Base-by-base conservation (phyloP, 92 coral and sea anemone genomes). In the Anthopleura xanthogrammica region DNA sequence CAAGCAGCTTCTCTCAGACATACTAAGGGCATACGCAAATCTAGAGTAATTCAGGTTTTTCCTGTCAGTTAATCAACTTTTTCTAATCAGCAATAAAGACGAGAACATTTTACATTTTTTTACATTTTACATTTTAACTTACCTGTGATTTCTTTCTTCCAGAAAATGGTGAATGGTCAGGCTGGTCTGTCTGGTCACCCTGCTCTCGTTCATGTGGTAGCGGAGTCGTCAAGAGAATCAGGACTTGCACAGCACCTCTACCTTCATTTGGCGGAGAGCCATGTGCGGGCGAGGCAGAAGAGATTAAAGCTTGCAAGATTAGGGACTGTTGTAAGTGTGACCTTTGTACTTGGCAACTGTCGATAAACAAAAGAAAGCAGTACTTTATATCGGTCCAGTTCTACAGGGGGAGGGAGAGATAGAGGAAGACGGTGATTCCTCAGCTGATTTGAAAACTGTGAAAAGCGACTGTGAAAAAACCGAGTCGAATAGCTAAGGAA, bases 131-230 rank as follows among this genome's bases (percentile, higher is more conserved):
- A 62, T 62, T 0, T 65, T 81, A 20, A 70, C 62, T 29, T 29
- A 77, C 66, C 58, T 60, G 22, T 10, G 50, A 8, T 12, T 56
- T 83, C 62, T 77, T 29, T 62, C 52, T 85, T 73, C 60, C 78
- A 95, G 98, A 91, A 81, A 91, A 95, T 29, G 99, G 99, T 42
- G 99, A 95, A 43, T 97, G 99, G 99, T 97, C 99, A 17, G 98
- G 99, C 36, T 97, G 99, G 99, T 92, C 99, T 19, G 77, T 95
- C 41, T 97, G 98, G 98, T 92, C 99, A 24, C 74, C 97, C 42
- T 97, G 99, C 73, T 92, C 98, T 60, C 92, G 95, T n/a, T 94
- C 98, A 5, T 97, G 99, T 66, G 98, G 98, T 77, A 89, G 90
- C 79, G 99, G 99, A 66, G 87, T 86, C 41, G 84, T 87, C 72